phyloP scores from a whole-genome alignment of 2,888 invertebrate species.

The Barypeithes pellucidus region DNA sequence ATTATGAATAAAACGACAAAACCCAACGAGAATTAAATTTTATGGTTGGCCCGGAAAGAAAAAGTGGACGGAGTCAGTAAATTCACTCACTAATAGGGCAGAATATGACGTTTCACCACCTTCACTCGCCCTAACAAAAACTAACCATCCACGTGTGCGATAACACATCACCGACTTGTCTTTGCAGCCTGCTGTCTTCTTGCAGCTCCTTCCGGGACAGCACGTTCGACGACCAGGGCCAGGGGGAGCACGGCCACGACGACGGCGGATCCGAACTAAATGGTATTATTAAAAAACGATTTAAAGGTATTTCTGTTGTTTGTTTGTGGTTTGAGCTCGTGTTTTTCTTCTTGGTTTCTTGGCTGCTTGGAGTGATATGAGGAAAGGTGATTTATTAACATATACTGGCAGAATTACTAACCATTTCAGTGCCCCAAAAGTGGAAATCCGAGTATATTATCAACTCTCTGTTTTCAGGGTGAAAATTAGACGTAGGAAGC shows the following conservation, averaged over 20 bases:
- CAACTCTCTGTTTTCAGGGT: too few relatives aligned
- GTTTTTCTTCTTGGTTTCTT: conserved; percentile 31
- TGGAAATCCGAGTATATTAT: too few relatives aligned
- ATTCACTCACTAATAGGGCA: too few relatives aligned
- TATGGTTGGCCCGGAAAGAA: too few relatives aligned
- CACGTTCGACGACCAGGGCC: conserved; percentile 80
- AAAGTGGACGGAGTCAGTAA: too few relatives aligned
- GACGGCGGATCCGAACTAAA: conserved; percentile 74
- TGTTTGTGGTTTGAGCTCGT: conserved; percentile 58
- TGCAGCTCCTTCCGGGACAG: conserved; percentile 91
- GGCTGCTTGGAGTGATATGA: conserved; percentile 13
- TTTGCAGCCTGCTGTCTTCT: conserved; percentile 82
- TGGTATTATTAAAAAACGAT: conserved; percentile 69
- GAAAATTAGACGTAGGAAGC: too few relatives aligned
- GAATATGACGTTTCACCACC: too few relatives aligned
- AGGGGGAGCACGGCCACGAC: conserved; percentile 70
- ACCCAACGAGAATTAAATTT: too few relatives aligned
- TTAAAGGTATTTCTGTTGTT: conserved; percentile 66
- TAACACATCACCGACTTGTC: conserved; percentile 47
- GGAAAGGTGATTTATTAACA: conserved; percentile 25
- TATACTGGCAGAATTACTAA: neutral
- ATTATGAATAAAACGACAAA: too few relatives aligned
- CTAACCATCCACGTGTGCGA: conserved; percentile 47
- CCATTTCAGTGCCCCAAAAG: neutral
- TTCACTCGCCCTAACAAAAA: conserved; percentile 18